These are phyloP conservation scores for Periophthalmus magnuspinnatus DNA, from an alignment of 2,797 vertebrate species.

Conservation along the genomic window DNA sequence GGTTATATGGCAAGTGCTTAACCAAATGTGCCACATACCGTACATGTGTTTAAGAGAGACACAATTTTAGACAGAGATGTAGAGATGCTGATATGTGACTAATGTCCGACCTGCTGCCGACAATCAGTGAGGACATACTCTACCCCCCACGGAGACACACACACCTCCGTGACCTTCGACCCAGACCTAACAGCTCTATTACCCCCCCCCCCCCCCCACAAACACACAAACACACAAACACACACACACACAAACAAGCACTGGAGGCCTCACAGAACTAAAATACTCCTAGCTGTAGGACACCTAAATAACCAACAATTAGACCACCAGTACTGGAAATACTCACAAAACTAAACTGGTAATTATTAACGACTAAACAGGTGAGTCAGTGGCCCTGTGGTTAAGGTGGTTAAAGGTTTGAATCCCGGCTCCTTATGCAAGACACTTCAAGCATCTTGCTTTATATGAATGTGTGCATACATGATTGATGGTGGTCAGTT, in stretches of 20 bases:
- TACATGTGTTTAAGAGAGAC: background rate
- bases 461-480: too few species aligned
- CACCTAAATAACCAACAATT: constrained; percentile 57
- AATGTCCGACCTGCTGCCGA: constrained; percentile 29
- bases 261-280: constrained; percentile 34
- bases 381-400: too few species aligned
- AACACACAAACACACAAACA: constrained; percentile 28
- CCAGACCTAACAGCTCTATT: constrained; percentile 61
- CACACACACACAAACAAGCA: constrained; percentile 6
- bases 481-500: too few species aligned
- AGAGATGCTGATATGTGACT: constrained; percentile 11
- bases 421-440: too few species aligned
- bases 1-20: background rate
- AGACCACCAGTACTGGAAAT: constrained; percentile 11
- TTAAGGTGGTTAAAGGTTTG: too few species aligned
- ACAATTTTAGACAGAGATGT: constrained; percentile 2
- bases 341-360: too few species aligned
- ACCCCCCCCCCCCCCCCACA: too few species aligned
- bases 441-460: too few species aligned
- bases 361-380: too few species aligned
- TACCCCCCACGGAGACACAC: constrained; percentile 15
- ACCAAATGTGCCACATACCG: background rate
- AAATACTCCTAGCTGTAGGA: constrained; percentile 52
- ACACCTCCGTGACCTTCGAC: constrained; percentile 44
- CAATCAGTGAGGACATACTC: constrained; percentile 31